Percentiles rank a stretch among this genome's conserved stretches.
Evolutionary conservation across 35 echinoderm and acorn worm genomes (phyloP).

Genomic region (Anneissia japonica): DNA sequence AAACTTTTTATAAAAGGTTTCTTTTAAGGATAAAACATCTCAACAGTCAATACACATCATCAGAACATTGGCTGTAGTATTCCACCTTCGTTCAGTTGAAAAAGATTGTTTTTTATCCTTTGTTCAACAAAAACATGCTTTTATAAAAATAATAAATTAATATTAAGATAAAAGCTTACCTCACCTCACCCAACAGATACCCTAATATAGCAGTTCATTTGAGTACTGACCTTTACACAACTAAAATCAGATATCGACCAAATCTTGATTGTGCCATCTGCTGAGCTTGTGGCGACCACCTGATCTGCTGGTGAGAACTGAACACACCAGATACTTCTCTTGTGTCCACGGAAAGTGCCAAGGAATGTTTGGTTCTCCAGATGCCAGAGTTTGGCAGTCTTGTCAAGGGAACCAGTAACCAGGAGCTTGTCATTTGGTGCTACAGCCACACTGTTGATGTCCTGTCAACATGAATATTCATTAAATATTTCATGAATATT

Average conservation of each 20-base stretch:
- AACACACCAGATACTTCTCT: constrained; percentile 93
- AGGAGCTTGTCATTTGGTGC: constrained; percentile 91
- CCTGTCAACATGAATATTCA: constrained; percentile 37
- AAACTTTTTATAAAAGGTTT: too few relatives aligned
- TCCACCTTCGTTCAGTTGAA: too few relatives aligned
- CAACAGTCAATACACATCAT: too few relatives aligned
- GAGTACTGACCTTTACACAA: constrained; percentile 86
- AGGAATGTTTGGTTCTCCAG: constrained; percentile 62
- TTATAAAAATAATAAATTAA: too few relatives aligned
- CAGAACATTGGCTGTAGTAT: too few relatives aligned
- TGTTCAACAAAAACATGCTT: too few relatives aligned
- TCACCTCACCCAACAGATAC: too few relatives aligned
- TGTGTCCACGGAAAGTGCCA: constrained; percentile 87
- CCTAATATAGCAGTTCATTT: too few relatives aligned
- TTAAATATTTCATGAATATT: not conserved
- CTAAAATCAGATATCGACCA: constrained; percentile 88
- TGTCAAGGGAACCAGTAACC: constrained; percentile 82
- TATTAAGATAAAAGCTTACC: too few relatives aligned
- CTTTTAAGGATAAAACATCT: too few relatives aligned
- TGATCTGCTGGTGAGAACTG: constrained; percentile 93
- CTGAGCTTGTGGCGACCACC: constrained; percentile 93
- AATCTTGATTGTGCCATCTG: constrained; percentile 88
- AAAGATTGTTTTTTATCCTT: too few relatives aligned
- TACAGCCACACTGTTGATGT: constrained; percentile 76
- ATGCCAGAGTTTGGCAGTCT: constrained; percentile 77